phyloP scores from a whole-genome alignment of 2,113 vertebrate genomes.

The Pterocles gutturalis region DNA sequence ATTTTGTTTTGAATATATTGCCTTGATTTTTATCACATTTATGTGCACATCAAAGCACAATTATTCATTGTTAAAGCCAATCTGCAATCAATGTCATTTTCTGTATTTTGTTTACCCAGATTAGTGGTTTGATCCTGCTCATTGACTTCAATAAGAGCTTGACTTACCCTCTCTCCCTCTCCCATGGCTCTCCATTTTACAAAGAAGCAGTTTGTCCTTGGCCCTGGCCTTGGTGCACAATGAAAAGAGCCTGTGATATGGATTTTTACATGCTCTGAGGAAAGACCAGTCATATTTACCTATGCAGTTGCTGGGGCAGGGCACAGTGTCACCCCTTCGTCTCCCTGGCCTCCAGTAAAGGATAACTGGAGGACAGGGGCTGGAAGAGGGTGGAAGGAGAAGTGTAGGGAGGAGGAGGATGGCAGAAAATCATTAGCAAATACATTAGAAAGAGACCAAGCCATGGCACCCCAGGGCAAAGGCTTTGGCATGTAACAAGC shows the following conservation, averaged over 20 bases:
- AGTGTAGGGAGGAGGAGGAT: not conserved
- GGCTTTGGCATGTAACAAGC: not conserved
- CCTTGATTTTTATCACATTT: constrained; percentile 79
- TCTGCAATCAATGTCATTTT: constrained; percentile 79
- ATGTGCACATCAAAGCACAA: constrained; percentile 76
- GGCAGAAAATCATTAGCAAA: not conserved
- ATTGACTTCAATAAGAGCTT: constrained; percentile 44
- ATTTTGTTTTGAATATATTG: constrained; percentile 78
- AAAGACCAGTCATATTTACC: not conserved
- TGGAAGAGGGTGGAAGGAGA: not conserved
- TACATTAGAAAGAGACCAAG: not conserved
- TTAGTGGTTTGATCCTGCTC: constrained; percentile 54
- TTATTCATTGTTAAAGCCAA: constrained; percentile 80
- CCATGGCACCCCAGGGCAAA: not conserved
- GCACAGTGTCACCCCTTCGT: not conserved
- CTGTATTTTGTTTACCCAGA: constrained; percentile 68
- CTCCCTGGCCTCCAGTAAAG: not conserved
- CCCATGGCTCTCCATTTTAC: not conserved
- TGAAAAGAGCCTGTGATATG: not conserved
- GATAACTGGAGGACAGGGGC: not conserved
- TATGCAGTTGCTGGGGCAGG: not conserved
- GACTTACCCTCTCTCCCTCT: not conserved
- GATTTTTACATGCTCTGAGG: not conserved
- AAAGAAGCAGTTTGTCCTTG: constrained; percentile 43
- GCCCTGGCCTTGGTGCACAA: constrained; percentile 4